Base-by-base conservation (phyloP, 2,797 vertebrate genomes). In the Synanceia verrucosa region DNA sequence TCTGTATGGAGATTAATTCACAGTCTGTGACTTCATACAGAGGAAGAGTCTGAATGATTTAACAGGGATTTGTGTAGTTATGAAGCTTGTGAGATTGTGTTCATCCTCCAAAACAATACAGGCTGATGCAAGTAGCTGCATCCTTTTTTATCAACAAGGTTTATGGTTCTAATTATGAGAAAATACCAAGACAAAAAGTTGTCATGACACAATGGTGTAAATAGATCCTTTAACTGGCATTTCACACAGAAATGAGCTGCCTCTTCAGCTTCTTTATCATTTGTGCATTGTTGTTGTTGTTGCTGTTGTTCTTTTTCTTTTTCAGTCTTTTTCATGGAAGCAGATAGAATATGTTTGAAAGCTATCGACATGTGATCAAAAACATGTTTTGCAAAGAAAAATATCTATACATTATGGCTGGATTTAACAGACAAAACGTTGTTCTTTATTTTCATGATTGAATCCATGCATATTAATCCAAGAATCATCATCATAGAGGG, bases 171-270 rank as follows among this genome's bases (percentile, higher is more conserved):
- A 41, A 44, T 57, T 36, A 61, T 52, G 50, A 65, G 47, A 56
- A 81, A 76, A 79, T 76, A 81, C 41, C 8, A 10, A 39, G 39
- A 67, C 28, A 29, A 52, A 78, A 44, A 65, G 65, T 68, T 60
- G 63, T 55, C 64, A 59, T 69, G 37, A 57, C 64, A n/a, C n/a
- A n/a, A n/a, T n/a, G n/a, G n/a, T n/a, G n/a, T n/a, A n/a, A n/a
- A 18, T 12, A n/a, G n/a, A n/a, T 19, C 23, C 24, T 57, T 24
- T 52, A 24, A 60, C 29, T 28, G 47, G 55, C 31, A 28, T 48
- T 70, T 74, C 23, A 39, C 34, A n/a, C 60, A 36, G 46, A 31
- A 36, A 47, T 28, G 18, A 14, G 33, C 9, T 37, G 39, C 29
- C 24, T 24, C n/a, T 21, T 44, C 13, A 29, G 33, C n/a, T 46